Evolutionary conservation across 37 sponge, comb jelly and placozoan species (phyloP).

Genomic region (Ianthella basta): DNA sequence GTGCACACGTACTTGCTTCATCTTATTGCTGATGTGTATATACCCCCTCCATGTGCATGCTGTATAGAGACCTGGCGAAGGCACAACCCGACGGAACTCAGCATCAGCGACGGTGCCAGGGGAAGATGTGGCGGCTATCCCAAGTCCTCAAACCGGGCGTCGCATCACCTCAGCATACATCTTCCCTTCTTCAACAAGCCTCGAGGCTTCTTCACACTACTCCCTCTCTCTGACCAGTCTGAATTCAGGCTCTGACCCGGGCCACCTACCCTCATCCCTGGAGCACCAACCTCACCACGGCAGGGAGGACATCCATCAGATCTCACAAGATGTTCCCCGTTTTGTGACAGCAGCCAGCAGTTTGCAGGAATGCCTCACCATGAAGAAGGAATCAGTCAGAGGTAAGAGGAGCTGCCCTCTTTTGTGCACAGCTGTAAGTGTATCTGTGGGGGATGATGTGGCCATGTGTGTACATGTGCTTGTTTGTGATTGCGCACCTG

Average conservation of each 20-base stretch:
- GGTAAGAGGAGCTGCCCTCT: neutral
- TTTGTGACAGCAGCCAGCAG: constrained; percentile 3
- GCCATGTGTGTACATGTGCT: constrained; percentile 47
- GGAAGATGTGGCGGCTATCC: neutral
- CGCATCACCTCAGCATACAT: neutral
- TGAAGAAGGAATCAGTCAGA: neutral
- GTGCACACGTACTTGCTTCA: neutral
- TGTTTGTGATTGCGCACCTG: constrained; percentile 6
- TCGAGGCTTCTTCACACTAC: constrained; percentile 15
- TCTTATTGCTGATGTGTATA: neutral
- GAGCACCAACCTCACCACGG: neutral
- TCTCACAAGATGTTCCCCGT: neutral
- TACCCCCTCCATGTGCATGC: too few relatives aligned
- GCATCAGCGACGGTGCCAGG: neutral
- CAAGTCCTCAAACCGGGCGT: neutral
- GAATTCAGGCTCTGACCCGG: neutral
- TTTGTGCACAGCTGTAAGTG: constrained; percentile 23
- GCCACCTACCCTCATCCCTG: too few relatives aligned
- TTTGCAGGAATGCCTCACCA: neutral
- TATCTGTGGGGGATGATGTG: constrained; percentile 33
- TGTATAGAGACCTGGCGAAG: too few relatives aligned
- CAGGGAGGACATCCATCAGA: neutral
- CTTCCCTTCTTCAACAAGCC: constrained; percentile 21
- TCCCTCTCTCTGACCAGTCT: constrained; percentile 14
- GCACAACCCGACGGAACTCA: too few relatives aligned